Conservation (phyloP, 2,113 vertebrate genomes). For the Pseudolaguvia tuberculata region DNA sequence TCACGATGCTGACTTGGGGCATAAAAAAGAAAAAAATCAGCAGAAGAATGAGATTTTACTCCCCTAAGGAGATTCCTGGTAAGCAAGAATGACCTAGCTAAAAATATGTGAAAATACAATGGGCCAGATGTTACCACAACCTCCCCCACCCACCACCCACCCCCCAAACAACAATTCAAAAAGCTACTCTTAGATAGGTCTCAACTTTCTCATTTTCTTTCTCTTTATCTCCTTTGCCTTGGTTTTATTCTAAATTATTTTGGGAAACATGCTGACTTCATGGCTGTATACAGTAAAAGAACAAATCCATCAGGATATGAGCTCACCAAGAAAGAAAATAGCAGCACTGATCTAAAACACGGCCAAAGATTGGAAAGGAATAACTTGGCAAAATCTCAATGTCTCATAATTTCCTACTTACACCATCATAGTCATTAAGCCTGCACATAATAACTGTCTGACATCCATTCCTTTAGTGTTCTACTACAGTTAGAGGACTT, state of each 20-base stretch:
- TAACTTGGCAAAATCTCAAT: slow-evolving; percentile 1
- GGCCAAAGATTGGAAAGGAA: slow-evolving; percentile 8
- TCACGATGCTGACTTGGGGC: slow-evolving; percentile 52
- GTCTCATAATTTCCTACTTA: background rate
- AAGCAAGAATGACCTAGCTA: slow-evolving; percentile 39
- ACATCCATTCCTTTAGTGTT: slow-evolving; percentile 3
- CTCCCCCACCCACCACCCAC: no score
- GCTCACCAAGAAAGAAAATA: slow-evolving; percentile 39
- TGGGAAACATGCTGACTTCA: slow-evolving; percentile 51
- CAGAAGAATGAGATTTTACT: slow-evolving; percentile 38
- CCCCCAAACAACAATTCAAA: background rate
- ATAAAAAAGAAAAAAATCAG: slow-evolving; percentile 12
- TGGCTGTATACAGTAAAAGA: slow-evolving; percentile 43
- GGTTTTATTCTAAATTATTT: slow-evolving; percentile 38
- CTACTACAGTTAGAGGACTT: background rate
- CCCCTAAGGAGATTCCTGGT: slow-evolving; percentile 46
- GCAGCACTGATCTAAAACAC: slow-evolving; percentile 22
- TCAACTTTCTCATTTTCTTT: background rate
- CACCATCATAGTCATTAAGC: background rate
- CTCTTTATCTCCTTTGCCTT: background rate
- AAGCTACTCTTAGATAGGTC: background rate
- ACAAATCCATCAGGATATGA: slow-evolving; percentile 36
- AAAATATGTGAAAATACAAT: slow-evolving; percentile 45
- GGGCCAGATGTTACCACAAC: slow-evolving; percentile 49
- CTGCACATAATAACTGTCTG: background rate